Percentiles rank a stretch among this genome's conserved stretches.
Evolutionary conservation across 2,797 vertebrate species (phyloP).

Genomic region (Tenualosa ilisha): DNA sequence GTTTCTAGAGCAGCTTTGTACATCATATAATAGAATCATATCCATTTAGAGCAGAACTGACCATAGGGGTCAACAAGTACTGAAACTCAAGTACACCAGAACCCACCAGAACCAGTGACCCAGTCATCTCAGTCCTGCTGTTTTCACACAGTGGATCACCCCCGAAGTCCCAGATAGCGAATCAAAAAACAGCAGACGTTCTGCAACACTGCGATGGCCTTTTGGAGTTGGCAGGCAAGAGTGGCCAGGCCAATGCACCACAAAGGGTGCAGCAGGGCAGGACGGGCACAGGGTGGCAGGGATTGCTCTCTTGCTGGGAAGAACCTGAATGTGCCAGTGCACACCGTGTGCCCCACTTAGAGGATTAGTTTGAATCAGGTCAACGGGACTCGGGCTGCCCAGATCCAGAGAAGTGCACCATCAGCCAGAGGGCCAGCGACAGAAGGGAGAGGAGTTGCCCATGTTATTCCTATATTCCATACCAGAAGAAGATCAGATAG

Average conservation of each 20-base stretch:
- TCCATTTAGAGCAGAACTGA: slow-evolving; percentile 24
- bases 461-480: neutral
- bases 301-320: neutral
- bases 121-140: slow-evolving; percentile 4
- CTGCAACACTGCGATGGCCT: neutral
- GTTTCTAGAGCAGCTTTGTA: neutral
- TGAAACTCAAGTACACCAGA: too few species aligned
- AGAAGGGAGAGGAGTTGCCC: neutral
- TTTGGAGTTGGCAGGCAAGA: neutral
- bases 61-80: neutral
- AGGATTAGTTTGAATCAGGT: slow-evolving; percentile 47
- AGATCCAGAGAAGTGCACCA: neutral
- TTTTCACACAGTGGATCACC: neutral
- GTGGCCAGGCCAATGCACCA: slow-evolving; percentile 1
- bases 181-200: neutral
- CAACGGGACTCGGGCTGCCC: slow-evolving; percentile 35
- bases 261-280: neutral
- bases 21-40: neutral
- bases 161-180: neutral
- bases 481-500: neutral
- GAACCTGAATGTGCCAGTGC: neutral
- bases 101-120: slow-evolving; percentile 20
- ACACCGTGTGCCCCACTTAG: neutral
- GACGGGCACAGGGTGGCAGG: neutral
- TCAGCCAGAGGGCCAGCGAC: neutral